Evolutionary conservation across 2,113 vertebrate species (phyloP), one percentile per base, ranked within the genome.

Genomic region (Sakesphorus luctuosus): DNA sequence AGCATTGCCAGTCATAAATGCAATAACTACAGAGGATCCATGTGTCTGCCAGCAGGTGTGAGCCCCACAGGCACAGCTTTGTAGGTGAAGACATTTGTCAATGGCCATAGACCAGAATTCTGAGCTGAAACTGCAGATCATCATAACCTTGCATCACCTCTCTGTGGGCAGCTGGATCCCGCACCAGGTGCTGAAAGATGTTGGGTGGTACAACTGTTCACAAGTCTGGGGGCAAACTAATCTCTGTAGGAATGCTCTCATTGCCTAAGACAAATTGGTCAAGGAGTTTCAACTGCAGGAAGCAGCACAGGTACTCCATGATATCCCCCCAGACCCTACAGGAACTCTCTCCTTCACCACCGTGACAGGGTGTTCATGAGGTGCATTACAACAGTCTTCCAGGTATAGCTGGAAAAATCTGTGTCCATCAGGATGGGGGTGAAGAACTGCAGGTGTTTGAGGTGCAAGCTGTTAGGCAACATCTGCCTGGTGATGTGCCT

Each of bases 81-180:
- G 20, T 49, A 38, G 23, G 11, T 6, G 8, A 66, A 44, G 61
- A 35, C 18, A 31, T n/a, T 35, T 59, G 33, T 49, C 28, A 38
- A 15, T 4, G 35, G 13, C 35, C 19, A 2, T 8, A 14, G 13
- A 49, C 3, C 13, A 71, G 19, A 29, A n/a, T 25, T 29, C 9
- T 15, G 21, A 84, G 56, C 7, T 5, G 10, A 10, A 35, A 7
- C 7, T 6, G 20, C 25, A 84, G 56, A 33, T 53, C 20, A 3
- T 2, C 3, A 7, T 36, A 36, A 59, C n/a, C 5, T 53, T 28
- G 18, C 47, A 31, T 13, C 7, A 18, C 58, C 23, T 31, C 3
- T 3, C 25, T 8, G 5, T 25, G 20, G 13, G 26, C 3, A 2
- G n/a, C 17, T 0, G 2, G 46, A 35, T 68, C 24, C 66, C 13